Conservation (phyloP, 2,113 vertebrate genomes). For the Tautogolabrus adspersus region DNA sequence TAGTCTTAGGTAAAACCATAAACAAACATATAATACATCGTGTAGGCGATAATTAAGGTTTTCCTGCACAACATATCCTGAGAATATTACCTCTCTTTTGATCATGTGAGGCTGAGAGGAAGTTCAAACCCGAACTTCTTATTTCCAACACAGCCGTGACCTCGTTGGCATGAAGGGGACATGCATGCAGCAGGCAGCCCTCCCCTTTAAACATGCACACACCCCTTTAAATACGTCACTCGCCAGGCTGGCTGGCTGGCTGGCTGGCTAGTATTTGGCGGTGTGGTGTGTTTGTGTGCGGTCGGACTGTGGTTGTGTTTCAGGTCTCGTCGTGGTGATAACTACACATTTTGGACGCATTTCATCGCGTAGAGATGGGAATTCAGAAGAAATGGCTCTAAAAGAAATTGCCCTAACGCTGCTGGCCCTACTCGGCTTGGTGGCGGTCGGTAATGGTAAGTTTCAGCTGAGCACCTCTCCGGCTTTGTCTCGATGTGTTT, state of each 20-base stretch:
- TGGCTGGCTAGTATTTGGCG: conserved; percentile 57
- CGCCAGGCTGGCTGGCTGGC: conserved; percentile 56
- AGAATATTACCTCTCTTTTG: background rate
- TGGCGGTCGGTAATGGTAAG: conserved; percentile 80
- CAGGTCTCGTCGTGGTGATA: conserved; percentile 74
- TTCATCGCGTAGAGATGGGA: conserved; percentile 83
- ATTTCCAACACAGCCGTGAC: conserved; percentile 41
- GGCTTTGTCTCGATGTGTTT: conserved; percentile 75
- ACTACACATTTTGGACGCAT: conserved; percentile 72
- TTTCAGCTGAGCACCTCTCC: conserved; percentile 57
- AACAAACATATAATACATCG: no score
- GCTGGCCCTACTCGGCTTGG: conserved; percentile 75
- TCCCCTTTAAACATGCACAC: conserved; percentile 76
- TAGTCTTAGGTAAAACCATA: no score
- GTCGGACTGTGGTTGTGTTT: conserved; percentile 79
- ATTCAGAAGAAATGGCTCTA: conserved; percentile 80
- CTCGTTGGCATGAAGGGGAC: conserved; percentile 38
- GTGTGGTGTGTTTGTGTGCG: conserved; percentile 68
- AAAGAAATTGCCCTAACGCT: conserved; percentile 67
- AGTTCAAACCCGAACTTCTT: background rate
- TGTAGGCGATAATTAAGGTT: no score
- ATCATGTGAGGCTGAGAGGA: background rate
- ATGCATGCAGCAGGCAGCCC: conserved; percentile 36
- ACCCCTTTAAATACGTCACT: conserved; percentile 81
- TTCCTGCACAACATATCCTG: no score